These are phyloP conservation scores for Monomorium pharaonis DNA, from an alignment of 1,140 invertebrate genomes.

Conservation along the genomic window DNA sequence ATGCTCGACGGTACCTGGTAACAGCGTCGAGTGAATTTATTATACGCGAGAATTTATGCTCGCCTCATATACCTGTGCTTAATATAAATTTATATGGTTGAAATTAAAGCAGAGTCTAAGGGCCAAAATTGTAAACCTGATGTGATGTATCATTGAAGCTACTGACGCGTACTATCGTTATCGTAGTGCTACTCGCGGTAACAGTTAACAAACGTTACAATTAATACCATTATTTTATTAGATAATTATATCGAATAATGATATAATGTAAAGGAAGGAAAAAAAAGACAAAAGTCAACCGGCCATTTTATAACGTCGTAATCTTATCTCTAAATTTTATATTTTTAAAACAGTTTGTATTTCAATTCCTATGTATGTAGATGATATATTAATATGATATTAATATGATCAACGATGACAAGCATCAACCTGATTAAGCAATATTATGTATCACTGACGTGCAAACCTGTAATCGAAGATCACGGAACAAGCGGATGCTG, in stretches of 20 bases:
- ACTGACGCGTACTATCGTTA: background rate
- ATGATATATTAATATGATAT: no score
- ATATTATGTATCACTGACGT: no score
- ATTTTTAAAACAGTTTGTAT: background rate
- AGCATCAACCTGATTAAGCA: no score
- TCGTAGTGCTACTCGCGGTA: background rate
- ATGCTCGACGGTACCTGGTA: background rate
- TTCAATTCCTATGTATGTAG: no score
- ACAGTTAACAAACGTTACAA: background rate
- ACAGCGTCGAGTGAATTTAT: slow-evolving; percentile 11
- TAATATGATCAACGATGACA: no score
- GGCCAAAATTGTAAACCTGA: background rate
- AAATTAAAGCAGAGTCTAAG: slow-evolving; percentile 23
- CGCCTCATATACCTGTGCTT: background rate
- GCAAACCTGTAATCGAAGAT: no score
- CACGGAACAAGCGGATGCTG: background rate
- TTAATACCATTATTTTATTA: background rate
- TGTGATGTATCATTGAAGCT: background rate
- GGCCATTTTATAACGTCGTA: background rate
- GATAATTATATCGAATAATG: background rate
- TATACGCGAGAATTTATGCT: slow-evolving; percentile 1
- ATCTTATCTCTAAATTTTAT: background rate
- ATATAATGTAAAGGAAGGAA: background rate
- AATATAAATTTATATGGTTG: slow-evolving; percentile 17
- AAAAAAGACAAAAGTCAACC: background rate